These are phyloP conservation scores for Epistrophella euchroma DNA, from an alignment of 2,888 invertebrate genomes.

Conservation along the genomic window DNA sequence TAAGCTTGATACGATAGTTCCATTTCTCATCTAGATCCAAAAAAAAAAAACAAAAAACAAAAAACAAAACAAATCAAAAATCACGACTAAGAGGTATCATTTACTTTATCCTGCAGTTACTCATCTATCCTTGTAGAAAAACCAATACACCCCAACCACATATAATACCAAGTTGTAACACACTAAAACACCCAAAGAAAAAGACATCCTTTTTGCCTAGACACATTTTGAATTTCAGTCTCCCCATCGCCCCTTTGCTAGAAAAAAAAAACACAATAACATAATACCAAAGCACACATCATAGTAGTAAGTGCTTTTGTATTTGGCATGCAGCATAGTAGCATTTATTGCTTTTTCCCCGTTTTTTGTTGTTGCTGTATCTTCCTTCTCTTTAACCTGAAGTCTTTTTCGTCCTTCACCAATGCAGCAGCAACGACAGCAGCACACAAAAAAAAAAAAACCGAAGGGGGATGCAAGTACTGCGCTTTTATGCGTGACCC, in stretches of 20 bases:
- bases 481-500: constrained; percentile 75
- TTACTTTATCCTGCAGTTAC: constrained; percentile 62
- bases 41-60: background rate
- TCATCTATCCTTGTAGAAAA: constrained; percentile 43
- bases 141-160: background rate
- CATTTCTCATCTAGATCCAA: constrained; percentile 38
- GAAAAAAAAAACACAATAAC: constrained; percentile 21
- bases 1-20: constrained; percentile 22
- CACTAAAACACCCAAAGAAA: constrained; percentile 29
- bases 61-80: constrained; percentile 23
- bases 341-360: constrained; percentile 69
- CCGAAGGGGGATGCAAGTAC: constrained; percentile 50
- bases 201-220: constrained; percentile 40
- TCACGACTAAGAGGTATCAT: constrained; percentile 60
- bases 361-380: constrained; percentile 10
- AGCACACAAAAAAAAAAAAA: constrained; percentile 8
- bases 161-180: constrained; percentile 24
- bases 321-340: no score
- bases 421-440: constrained; percentile 7
- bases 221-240: constrained; percentile 40
- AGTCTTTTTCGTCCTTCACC: constrained; percentile 46
- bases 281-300: constrained; percentile 53
- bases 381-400: constrained; percentile 23
- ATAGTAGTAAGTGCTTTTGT: no score
- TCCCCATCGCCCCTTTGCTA: constrained; percentile 7